These are phyloP conservation scores for Hydropsyche tenuis DNA, from an alignment of 1,140 invertebrate species.

Conservation along the genomic window DNA sequence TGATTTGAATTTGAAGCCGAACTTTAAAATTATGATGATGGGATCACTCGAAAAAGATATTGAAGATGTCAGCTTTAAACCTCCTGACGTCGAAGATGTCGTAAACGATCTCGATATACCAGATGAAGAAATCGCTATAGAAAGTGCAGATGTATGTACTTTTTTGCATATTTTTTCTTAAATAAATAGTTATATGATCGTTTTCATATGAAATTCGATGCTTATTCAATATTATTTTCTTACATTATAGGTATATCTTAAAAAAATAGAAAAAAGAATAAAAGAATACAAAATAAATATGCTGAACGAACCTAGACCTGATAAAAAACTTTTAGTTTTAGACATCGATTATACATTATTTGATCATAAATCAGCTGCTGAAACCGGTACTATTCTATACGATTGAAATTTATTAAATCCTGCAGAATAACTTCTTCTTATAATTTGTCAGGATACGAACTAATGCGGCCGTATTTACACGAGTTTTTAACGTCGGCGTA, in stretches of 20 bases:
- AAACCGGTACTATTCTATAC: constrained; percentile 67
- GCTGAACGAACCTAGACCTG: constrained; percentile 79
- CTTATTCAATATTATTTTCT: background rate
- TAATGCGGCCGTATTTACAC: constrained; percentile 95
- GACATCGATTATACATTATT: constrained; percentile 98
- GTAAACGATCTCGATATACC: constrained; percentile 87
- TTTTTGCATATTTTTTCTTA: no score
- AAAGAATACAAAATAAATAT: constrained; percentile 85
- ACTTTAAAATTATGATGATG: constrained; percentile 96
- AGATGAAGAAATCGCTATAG: constrained; percentile 84
- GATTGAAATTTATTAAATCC: background rate
- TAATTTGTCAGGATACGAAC: constrained; percentile 66
- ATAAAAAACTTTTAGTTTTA: constrained; percentile 90
- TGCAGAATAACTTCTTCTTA: background rate
- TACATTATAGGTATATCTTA: constrained; percentile 67
- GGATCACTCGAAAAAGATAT: constrained; percentile 93
- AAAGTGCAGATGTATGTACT: constrained; percentile 72
- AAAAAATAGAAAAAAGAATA: constrained; percentile 85
- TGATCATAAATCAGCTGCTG: constrained; percentile 91
- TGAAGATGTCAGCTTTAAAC: constrained; percentile 76
- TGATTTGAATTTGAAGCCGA: constrained; percentile 80
- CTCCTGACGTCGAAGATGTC: constrained; percentile 82
- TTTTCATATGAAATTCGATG: no score
- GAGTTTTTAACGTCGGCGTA: constrained; percentile 94
- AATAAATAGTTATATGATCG: background rate